These are phyloP conservation scores for Scaptomyza hsui DNA, from an alignment of 1,140 invertebrate species.

Conservation along the genomic window DNA sequence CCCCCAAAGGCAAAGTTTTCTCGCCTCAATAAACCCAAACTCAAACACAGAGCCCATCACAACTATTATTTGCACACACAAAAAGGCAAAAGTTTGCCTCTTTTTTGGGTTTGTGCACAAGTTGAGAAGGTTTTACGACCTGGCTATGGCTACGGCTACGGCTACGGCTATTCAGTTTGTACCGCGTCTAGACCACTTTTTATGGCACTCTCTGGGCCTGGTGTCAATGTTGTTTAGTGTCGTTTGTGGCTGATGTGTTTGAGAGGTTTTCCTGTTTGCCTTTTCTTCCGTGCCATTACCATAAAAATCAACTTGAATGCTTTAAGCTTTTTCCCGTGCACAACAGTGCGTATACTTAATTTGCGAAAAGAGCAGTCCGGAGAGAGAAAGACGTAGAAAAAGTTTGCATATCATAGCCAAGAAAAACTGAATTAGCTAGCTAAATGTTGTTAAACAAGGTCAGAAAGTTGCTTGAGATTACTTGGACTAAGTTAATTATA, in stretches of 20 bases:
- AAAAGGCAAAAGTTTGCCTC: conserved; percentile 50
- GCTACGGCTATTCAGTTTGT: background rate
- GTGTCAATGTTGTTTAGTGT: conserved; percentile 78
- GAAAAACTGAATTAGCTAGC: conserved; percentile 12
- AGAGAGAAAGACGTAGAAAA: background rate
- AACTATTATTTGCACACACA: conserved; percentile 56
- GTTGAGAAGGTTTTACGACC: conserved; percentile 55
- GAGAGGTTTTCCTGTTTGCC: conserved; percentile 49
- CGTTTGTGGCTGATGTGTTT: conserved; percentile 55
- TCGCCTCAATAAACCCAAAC: conserved; percentile 21
- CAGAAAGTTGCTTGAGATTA: background rate
- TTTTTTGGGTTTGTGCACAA: conserved; percentile 5
- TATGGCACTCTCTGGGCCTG: conserved; percentile 59
- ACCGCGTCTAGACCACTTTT: conserved; percentile 73
- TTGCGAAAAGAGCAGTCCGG: background rate
- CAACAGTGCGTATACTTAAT: conserved; percentile 47
- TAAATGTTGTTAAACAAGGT: conserved; percentile 2
- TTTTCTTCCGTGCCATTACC: conserved; percentile 39
- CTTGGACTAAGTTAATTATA: conserved; percentile 23
- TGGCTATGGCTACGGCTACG: conserved; percentile 29
- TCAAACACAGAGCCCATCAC: conserved; percentile 29
- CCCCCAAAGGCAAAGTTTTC: conserved; percentile 38
- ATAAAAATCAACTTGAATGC: conserved; percentile 60
- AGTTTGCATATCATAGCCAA: background rate
- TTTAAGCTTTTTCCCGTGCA: conserved; percentile 1